A percentile compares a stretch with the other conserved stretches of the same genome.
Evolutionary conservation across 2,888 invertebrate species (phyloP).

Genomic region (Luperina testacea): DNA sequence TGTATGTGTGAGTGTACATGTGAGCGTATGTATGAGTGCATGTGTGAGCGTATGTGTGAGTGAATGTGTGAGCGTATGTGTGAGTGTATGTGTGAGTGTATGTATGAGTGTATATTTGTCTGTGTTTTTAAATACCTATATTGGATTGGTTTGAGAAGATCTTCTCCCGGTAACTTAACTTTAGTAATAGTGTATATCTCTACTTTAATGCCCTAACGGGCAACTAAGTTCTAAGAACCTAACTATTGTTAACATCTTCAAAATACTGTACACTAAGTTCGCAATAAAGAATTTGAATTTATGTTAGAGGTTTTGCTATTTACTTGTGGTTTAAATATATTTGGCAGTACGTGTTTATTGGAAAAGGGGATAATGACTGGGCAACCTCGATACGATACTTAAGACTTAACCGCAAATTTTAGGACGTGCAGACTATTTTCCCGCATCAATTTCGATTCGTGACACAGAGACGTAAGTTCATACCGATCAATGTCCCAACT

Average conservation of each 20-base stretch:
- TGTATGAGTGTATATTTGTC: background rate
- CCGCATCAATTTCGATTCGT: slow-evolving; percentile 36
- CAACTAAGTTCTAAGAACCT: no score
- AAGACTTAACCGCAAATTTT: slow-evolving; percentile 30
- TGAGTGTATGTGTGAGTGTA: background rate
- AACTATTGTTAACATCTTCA: no score
- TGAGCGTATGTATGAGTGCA: background rate
- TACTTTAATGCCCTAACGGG: no score
- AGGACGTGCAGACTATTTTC: slow-evolving; percentile 24
- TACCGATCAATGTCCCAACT: background rate
- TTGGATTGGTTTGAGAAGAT: background rate
- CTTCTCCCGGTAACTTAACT: background rate
- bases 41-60: background rate
- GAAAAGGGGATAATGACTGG: slow-evolving; percentile 20
- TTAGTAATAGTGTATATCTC: background rate
- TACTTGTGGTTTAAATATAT: slow-evolving; percentile 1
- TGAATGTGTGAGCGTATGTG: no score
- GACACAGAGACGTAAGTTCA: slow-evolving; percentile 25
- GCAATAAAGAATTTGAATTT: no score
- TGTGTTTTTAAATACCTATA: background rate
- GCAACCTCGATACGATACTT: slow-evolving; percentile 10
- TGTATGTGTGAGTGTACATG: background rate
- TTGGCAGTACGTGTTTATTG: slow-evolving; percentile 10
- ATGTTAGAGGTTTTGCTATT: no score
- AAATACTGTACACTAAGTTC: no score